Percentiles rank a stretch among this genome's conserved stretches.
Evolutionary conservation across 2,797 vertebrate species (phyloP).

Genomic region (Xenops minutus): DNA sequence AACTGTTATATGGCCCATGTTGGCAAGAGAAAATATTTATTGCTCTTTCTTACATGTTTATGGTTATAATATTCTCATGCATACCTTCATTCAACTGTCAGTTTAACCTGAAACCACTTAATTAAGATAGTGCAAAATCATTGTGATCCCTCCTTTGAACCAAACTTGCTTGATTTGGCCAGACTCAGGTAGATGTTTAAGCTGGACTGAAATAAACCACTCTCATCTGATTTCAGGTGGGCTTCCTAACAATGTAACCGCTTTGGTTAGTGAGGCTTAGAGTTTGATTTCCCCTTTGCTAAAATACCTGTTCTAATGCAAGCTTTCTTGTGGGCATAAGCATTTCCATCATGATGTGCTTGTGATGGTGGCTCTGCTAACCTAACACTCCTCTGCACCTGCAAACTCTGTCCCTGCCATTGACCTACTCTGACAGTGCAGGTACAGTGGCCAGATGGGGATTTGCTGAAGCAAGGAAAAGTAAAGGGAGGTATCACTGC

Average conservation of each 20-base stretch:
- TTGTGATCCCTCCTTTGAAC: neutral
- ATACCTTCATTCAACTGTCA: neutral
- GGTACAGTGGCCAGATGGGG: accelerated
- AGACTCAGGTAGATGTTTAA: neutral
- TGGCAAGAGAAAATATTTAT: neutral
- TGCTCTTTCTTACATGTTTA: neutral
- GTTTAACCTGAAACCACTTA: neutral
- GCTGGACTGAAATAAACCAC: neutral
- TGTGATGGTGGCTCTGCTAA: neutral
- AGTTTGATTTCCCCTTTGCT: neutral
- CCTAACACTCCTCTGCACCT: neutral
- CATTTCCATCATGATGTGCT: neutral
- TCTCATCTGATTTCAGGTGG: neutral
- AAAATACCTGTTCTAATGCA: neutral
- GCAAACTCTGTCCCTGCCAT: neutral
- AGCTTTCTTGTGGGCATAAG: neutral
- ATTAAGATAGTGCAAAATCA: neutral
- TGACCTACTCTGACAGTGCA: accelerated
- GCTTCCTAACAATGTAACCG: neutral
- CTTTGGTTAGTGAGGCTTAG: neutral
- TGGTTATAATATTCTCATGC: neutral
- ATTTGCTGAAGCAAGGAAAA: neutral
- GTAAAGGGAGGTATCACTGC: neutral
- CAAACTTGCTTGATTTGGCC: neutral
- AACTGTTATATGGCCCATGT: neutral